Base-by-base conservation (phyloP, 2,888 invertebrate genomes). In the Cantharis flavilabris region DNA sequence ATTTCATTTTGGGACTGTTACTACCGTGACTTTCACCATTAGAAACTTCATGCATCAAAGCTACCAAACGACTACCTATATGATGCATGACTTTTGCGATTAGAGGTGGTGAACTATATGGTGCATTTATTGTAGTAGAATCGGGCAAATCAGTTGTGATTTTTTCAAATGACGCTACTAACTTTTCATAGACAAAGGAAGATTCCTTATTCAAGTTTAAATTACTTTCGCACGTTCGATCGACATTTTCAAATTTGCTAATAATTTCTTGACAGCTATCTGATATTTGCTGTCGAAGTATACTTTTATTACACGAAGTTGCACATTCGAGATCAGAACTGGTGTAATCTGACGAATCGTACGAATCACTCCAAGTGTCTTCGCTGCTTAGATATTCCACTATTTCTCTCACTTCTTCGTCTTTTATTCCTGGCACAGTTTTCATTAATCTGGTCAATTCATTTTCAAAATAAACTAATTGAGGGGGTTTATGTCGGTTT, bases 321-420 rank as follows among this genome's bases (percentile, higher is more conserved):
- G 90, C 89, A 7, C 94, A 93, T 85, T 96, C 96, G 72, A 96
- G 89, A 87, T 97, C 97, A 0, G 96, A 96, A 80, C 96, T 96
- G 1, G 96, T 97, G 84, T 97, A 97, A 87, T 97, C 97, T 0
- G 96, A 96, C 3, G 96, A 96, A 86, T 97, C 97, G 85, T 96
- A 97, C 0, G 96, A 97, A 87, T 97, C 97, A 81, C 96, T 97
- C 96, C 96, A 97, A 3, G 97, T 96, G 85, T 97, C 97, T 86
- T 97, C 97, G 81, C 96, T 96, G 81, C 96, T 97, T 80, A 97
- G 89, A 87, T 97, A 97, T 88, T 97, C 97, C 0, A 97, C 97
- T 74, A 97, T 96, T 89, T 97, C 97, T 20, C 95, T 92, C 62
- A 97, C 97, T 88, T 97, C 96, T 82, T 96, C 96, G 84, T 96